Conservation (phyloP, 2,888 invertebrate genomes). For the Agriopis marginaria region DNA sequence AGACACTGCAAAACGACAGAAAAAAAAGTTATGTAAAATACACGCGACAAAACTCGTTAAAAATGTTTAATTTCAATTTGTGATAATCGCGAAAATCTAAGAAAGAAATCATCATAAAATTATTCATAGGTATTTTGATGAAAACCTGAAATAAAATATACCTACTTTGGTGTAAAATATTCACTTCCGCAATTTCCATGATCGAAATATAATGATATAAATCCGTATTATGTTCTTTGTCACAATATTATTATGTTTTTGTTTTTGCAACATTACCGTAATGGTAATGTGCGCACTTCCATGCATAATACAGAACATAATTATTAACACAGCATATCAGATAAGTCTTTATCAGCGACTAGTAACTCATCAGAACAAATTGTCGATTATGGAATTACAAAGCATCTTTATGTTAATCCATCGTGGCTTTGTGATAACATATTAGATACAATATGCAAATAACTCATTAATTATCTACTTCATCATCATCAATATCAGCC, state of each 20-base stretch:
- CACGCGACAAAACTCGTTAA: no score
- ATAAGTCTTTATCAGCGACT: constrained; percentile 17
- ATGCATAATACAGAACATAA: constrained; percentile 11
- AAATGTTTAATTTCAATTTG: no score
- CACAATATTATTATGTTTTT: constrained; percentile 22
- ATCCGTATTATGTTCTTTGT: constrained; percentile 23
- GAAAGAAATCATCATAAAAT: not conserved
- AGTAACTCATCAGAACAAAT: constrained; percentile 22
- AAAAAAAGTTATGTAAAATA: no score
- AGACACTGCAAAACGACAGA: no score
- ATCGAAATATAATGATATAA: constrained; percentile 26
- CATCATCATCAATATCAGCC: no score
- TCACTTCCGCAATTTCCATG: constrained; percentile 22
- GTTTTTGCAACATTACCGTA: constrained; percentile 15
- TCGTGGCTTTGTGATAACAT: constrained; percentile 11
- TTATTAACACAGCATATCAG: constrained; percentile 7
- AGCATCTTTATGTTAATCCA: constrained; percentile 17
- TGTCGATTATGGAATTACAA: constrained; percentile 11
- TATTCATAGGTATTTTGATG: not conserved
- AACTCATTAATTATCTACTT: not conserved
- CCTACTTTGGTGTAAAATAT: constrained; percentile 6
- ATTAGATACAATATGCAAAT: constrained; percentile 21
- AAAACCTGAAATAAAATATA: not conserved
- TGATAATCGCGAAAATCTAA: no score
- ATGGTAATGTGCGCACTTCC: constrained; percentile 17